Conservation (phyloP, 2,888 invertebrate species). For the Quadroppia sp. region DNA sequence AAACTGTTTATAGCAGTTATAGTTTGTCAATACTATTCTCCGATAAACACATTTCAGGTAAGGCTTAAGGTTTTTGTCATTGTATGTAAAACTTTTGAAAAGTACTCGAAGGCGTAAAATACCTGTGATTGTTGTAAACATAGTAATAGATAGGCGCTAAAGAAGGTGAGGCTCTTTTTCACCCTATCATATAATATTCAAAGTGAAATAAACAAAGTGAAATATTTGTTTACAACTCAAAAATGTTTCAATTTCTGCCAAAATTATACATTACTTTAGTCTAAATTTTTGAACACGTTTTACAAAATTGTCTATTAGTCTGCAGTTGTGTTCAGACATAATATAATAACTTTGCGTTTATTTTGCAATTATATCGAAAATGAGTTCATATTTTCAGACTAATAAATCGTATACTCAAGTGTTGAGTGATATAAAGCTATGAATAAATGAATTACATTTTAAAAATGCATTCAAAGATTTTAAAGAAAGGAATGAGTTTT, state of each 20-base stretch:
- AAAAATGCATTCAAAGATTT: background rate
- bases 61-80: background rate
- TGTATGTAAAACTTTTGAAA: background rate
- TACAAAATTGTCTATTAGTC: background rate
- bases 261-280: slow-evolving; percentile 2
- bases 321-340: background rate
- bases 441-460: background rate
- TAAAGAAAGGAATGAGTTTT: background rate
- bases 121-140: background rate
- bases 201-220: background rate
- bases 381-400: background rate
- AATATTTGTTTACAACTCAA: slow-evolving; percentile 13
- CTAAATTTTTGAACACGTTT: slow-evolving; percentile 1
- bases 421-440: background rate
- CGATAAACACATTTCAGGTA: background rate
- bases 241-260: background rate
- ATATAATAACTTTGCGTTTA: background rate
- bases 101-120: background rate
- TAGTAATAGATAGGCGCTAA: background rate
- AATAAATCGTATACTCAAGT: background rate
- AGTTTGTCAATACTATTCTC: background rate
- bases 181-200: background rate
- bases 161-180: background rate
- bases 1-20: background rate
- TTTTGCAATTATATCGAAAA: background rate